phyloP scores from a whole-genome alignment of 2,113 vertebrate genomes.

The Tichodroma muraria region DNA sequence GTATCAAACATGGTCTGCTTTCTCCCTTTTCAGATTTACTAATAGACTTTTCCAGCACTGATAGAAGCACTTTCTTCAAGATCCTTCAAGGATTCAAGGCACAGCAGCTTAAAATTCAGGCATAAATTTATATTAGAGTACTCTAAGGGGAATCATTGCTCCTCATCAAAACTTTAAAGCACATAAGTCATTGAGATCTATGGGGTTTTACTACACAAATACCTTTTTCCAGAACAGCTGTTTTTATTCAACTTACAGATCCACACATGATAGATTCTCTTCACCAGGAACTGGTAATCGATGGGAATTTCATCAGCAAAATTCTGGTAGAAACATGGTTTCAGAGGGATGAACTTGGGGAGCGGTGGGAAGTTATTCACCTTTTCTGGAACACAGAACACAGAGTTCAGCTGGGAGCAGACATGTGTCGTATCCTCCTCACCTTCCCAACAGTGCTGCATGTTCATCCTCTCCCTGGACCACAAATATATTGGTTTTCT shows the following conservation, averaged over 20 bases:
- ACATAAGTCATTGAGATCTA: fast-evolving
- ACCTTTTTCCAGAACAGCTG: background rate
- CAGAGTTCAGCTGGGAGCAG: background rate
- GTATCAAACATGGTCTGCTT: background rate
- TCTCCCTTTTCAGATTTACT: background rate
- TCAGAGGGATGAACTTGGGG: conserved; percentile 82
- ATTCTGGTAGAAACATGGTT: conserved; percentile 95
- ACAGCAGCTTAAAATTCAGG: background rate
- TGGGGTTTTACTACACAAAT: background rate
- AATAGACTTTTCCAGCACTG: background rate
- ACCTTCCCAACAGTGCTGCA: background rate
- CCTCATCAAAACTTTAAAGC: background rate
- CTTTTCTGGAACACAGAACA: conserved; percentile 66
- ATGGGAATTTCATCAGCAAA: conserved; percentile 89
- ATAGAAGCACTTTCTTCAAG: background rate
- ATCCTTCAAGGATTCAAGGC: background rate
- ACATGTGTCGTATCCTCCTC: background rate
- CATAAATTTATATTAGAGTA: background rate
- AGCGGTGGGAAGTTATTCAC: conserved; percentile 92
- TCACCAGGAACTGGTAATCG: conserved; percentile 81
- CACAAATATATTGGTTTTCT: background rate
- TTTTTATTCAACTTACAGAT: conserved; percentile 77
- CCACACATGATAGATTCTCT: conserved; percentile 88
- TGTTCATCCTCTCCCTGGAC: background rate
- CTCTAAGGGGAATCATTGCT: background rate